Conservation (phyloP, 2,113 vertebrate species). For the Eupsittula cactorum region DNA sequence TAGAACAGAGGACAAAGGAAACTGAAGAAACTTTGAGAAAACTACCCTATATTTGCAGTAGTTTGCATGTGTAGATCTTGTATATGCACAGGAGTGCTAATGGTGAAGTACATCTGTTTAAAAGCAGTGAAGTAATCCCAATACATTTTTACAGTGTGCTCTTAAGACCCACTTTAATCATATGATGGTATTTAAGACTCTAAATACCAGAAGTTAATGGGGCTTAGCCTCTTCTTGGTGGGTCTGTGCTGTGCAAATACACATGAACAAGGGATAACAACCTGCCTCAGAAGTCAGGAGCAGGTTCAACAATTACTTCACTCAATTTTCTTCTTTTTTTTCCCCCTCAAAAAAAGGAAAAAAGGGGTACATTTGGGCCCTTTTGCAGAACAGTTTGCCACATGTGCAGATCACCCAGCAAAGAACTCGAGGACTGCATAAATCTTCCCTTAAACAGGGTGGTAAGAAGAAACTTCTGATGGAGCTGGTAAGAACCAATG, state of each 20-base stretch:
- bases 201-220: slow-evolving; percentile 41
- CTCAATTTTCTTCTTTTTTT: neutral
- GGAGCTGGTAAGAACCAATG: neutral
- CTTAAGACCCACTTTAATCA: neutral
- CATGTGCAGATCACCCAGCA: neutral
- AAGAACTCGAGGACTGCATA: neutral
- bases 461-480: neutral
- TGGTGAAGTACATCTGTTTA: neutral
- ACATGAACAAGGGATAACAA: neutral
- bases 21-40: neutral
- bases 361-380: neutral
- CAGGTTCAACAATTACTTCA: neutral
- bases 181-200: slow-evolving; percentile 8
- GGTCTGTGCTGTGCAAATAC: neutral
- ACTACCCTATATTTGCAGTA: neutral
- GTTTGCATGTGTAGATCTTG: neutral
- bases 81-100: neutral
- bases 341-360: neutral
- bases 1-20: neutral
- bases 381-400: neutral
- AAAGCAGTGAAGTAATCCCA: neutral
- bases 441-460: neutral
- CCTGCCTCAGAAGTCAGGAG: neutral
- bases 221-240: neutral
- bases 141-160: neutral